Evolutionary conservation across 2,113 vertebrate species (phyloP).

Genomic region (Riparia riparia): DNA sequence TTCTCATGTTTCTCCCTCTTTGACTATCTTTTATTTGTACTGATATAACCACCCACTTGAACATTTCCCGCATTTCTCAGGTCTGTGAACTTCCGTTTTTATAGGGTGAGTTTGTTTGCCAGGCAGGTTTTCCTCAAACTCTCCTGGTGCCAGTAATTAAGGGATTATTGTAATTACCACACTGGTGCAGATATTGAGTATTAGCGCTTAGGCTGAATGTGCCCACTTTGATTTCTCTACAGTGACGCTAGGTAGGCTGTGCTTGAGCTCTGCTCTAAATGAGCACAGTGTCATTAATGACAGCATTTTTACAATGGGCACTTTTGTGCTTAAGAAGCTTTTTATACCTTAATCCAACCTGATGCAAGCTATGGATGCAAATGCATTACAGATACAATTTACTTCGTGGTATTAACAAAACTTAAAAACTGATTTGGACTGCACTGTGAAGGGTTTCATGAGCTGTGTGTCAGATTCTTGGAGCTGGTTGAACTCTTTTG

Average conservation of each 20-base stretch:
- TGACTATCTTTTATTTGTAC: neutral
- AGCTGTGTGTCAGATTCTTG: slow-evolving; percentile 10
- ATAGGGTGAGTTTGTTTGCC: slow-evolving; percentile 34
- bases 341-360: slow-evolving; percentile 53
- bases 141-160: slow-evolving; percentile 60
- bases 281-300: slow-evolving; percentile 19
- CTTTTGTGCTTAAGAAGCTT: slow-evolving; percentile 48
- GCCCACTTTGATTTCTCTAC: slow-evolving; percentile 47
- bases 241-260: slow-evolving; percentile 40
- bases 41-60: neutral
- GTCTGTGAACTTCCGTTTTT: neutral
- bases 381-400: slow-evolving; percentile 49
- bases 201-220: neutral
- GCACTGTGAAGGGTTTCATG: neutral
- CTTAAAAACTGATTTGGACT: neutral
- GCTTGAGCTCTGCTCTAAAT: slow-evolving; percentile 52
- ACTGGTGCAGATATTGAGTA: slow-evolving; percentile 51
- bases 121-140: slow-evolving; percentile 59
- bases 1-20: neutral
- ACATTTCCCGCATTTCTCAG: neutral
- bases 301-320: slow-evolving; percentile 25
- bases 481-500: neutral
- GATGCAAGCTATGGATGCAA: slow-evolving; percentile 37
- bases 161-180: slow-evolving; percentile 60
- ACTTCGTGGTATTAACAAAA: slow-evolving; percentile 1